phyloP scores from a whole-genome alignment of 1,140 invertebrate genomes.

The Lucilia cuprina region DNA sequence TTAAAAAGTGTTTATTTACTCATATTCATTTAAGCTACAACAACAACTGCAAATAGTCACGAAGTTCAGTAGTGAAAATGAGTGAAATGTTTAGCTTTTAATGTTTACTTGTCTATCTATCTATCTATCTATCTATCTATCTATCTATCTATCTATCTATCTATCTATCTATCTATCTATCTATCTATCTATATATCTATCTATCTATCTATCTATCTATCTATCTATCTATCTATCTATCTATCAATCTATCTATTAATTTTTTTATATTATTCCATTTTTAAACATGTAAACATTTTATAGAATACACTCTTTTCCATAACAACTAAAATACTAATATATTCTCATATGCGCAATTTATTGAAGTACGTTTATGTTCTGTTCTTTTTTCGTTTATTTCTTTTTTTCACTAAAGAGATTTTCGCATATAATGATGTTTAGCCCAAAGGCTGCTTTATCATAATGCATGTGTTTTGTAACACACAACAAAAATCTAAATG shows the following conservation, averaged over 20 bases:
- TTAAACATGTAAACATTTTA: too few relatives aligned
- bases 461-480: not conserved
- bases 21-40: not conserved
- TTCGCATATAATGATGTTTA: slow-evolving; percentile 20
- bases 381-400: not conserved
- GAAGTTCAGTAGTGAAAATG: not conserved
- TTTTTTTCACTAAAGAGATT: slow-evolving; percentile 2
- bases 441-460: slow-evolving; percentile 9
- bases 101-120: too few relatives aligned
- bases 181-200: too few relatives aligned
- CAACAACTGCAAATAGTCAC: not conserved
- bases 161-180: too few relatives aligned
- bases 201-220: too few relatives aligned
- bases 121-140: too few relatives aligned
- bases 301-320: not conserved
- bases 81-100: not conserved
- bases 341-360: not conserved
- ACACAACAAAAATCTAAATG: not conserved
- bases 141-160: too few relatives aligned
- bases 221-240: too few relatives aligned
- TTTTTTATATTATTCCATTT: too few relatives aligned
- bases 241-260: too few relatives aligned
- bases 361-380: not conserved
- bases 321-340: not conserved
- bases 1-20: slow-evolving; percentile 24